Evolutionary conservation across 2,113 vertebrate genomes (phyloP), one percentile per base, ranked within the genome.

Genomic region (Bos javanicus): DNA sequence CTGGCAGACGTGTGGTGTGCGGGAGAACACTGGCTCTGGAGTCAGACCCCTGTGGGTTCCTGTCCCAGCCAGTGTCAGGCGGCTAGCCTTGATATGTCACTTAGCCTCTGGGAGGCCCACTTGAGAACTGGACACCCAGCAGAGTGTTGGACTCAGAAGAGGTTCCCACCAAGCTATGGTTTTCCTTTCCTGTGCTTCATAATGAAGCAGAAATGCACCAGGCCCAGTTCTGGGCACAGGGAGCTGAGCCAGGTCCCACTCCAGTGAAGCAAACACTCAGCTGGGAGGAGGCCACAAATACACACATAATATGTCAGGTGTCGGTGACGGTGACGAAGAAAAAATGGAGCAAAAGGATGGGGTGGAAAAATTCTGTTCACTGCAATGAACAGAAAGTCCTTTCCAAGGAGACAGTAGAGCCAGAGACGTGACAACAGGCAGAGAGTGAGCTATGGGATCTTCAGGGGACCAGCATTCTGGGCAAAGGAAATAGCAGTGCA

Each of bases 1-100:
- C 26, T 25, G 11, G 4, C 1, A 4, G 46, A 11, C 3, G 0
- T 46, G 4, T 2, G 3, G 21, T 8, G 1, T 21, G 56, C 17
- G 13, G 59, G 9, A 43, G 60, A 56, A 26, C 59, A 2, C 10
- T 0, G 4, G 26, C 94, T 36, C 76, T 80, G 90, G 76, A 48
- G 2, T n/a, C 74, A 26, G 46, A 48, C n/a, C 76, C 33, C 2
- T 8, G 15, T 1, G 14, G 60, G 39, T 23, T 54, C 36, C 15
- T 50, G 43, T 56, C 30, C 43, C 25, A 14, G 30, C 52, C n/a
- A 14, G 0, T 2, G 50, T 39, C 33, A 39, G 46, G 71, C 16
- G 2, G 39, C 54, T 60, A 36, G n/a, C 46, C 33, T 54, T 7
- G 36, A 33, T 10, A 3, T 25, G 25, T 6, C 17, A 12, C 74